These are phyloP conservation scores for Pecten maximus DNA, from an alignment of 2,888 invertebrate genomes.

Conservation along the genomic window DNA sequence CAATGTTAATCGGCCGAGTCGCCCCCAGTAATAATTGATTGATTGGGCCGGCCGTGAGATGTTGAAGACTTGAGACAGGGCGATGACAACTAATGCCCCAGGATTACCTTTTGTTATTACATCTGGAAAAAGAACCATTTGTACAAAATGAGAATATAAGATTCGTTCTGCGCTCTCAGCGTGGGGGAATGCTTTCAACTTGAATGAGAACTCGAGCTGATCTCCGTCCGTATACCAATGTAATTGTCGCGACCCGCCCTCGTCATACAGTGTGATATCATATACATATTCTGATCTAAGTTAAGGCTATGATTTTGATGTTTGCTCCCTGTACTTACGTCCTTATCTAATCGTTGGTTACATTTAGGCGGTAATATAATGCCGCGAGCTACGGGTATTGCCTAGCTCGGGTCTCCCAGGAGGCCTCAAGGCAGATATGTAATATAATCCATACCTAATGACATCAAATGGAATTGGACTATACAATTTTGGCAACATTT, in stretches of 20 bases:
- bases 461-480: neutral
- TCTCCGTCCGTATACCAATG: neutral
- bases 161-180: neutral
- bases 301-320: neutral
- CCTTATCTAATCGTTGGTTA: neutral
- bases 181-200: neutral
- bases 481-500: conserved; percentile 29
- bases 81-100: conserved; percentile 23
- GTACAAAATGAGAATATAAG: conserved; percentile 30
- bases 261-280: neutral
- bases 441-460: neutral
- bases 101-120: conserved; percentile 33
- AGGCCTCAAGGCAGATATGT: neutral
- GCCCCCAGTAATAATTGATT: conserved; percentile 20
- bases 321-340: neutral
- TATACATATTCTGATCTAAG: neutral
- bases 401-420: neutral
- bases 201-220: neutral
- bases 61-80: neutral
- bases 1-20: conserved; percentile 10
- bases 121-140: conserved; percentile 27
- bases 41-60: neutral
- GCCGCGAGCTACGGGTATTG: neutral
- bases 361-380: neutral
- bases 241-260: neutral